These are phyloP conservation scores for human DNA, from an alignment of 2,113 vertebrate species.

Conservation along the genomic window GRCh38 chr1:198086501-198087000, in stretches of 20 bases:
- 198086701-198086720: neutral
- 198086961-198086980: neutral
- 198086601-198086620: neutral
- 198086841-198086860: neutral
- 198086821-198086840: neutral
- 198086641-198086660: neutral
- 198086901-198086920: neutral
- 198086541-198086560: neutral
- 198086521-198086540: neutral
- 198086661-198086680: neutral
- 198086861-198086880: neutral
- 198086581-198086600: neutral
- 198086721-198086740: neutral
- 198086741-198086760: neutral
- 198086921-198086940: neutral
- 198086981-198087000: neutral
- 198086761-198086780: neutral
- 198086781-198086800: neutral
- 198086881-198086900: neutral
- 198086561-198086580: accelerated
- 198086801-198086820: neutral
- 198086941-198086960: neutral
- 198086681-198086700: neutral
- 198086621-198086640: neutral
- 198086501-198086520: neutral